Evolutionary conservation across 2,888 invertebrate genomes (phyloP).

Genomic region (Prenolepis imparis): DNA sequence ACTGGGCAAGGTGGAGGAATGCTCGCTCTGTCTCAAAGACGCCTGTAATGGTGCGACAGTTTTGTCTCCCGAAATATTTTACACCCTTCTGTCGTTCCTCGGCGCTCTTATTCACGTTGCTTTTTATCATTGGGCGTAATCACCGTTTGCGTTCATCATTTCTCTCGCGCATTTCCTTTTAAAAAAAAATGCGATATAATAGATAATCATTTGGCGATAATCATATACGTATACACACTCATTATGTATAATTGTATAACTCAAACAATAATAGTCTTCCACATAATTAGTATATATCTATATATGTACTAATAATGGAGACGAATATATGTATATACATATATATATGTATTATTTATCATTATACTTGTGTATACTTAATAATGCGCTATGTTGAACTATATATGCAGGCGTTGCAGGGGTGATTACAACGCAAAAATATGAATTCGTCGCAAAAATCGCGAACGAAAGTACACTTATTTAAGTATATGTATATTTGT

Average conservation of each 20-base stretch:
- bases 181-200: neutral
- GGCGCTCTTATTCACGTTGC: conserved; percentile 68
- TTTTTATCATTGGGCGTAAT: conserved; percentile 77
- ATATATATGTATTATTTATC: neutral
- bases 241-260: neutral
- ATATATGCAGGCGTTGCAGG: neutral
- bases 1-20: conserved; percentile 62
- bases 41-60: conserved; percentile 78
- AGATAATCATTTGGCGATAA: neutral
- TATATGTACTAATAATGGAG: neutral
- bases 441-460: neutral
- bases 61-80: conserved; percentile 67
- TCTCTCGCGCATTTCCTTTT: neutral
- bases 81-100: conserved; percentile 70
- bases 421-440: neutral
- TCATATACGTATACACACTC: neutral
- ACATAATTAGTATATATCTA: neutral
- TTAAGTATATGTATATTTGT: conserved; percentile 8
- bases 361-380: neutral
- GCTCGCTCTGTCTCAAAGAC: conserved; percentile 78
- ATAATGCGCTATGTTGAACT: neutral
- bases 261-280: neutral
- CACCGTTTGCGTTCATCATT: conserved; percentile 39
- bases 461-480: neutral
- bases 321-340: neutral